Conservation (phyloP, 2,113 vertebrate species). For the Corapipo altera region DNA sequence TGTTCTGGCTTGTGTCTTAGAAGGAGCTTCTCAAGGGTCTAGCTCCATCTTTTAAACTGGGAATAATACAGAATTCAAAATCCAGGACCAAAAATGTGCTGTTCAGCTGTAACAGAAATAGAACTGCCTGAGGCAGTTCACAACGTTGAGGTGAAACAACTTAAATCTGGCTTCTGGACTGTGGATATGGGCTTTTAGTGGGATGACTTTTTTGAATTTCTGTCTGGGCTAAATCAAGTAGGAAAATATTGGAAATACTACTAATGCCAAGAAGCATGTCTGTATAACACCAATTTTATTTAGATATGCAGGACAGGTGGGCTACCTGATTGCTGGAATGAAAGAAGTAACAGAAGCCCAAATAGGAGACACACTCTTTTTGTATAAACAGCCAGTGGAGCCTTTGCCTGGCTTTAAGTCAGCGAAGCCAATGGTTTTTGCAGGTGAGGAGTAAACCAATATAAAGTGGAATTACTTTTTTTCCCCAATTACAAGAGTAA, state of each 20-base stretch:
- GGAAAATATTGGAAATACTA: not conserved
- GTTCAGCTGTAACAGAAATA: not conserved
- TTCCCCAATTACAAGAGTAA: not conserved
- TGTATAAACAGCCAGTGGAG: conserved; percentile 87
- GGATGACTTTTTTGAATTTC: not conserved
- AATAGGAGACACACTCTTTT: conserved; percentile 93
- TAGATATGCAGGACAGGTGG: conserved; percentile 96
- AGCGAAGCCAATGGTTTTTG: conserved; percentile 97
- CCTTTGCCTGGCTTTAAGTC: conserved; percentile 93
- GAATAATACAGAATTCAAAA: not conserved
- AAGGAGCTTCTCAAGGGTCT: not conserved
- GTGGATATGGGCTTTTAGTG: not conserved
- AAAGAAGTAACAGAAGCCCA: conserved; percentile 97
- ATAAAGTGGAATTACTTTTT: not conserved
- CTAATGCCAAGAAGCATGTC: conserved; percentile 43
- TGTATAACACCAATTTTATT: conserved; percentile 69
- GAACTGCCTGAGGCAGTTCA: not conserved
- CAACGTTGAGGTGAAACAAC: not conserved
- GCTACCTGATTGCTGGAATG: conserved; percentile 94
- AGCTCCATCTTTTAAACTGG: not conserved
- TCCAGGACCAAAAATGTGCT: not conserved
- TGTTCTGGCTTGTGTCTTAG: not conserved
- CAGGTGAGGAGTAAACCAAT: conserved; percentile 81
- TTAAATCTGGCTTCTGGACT: not conserved
- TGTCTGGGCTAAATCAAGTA: not conserved